Base-by-base conservation (phyloP, 2,888 invertebrate species). In the Heliconius ethilla region DNA sequence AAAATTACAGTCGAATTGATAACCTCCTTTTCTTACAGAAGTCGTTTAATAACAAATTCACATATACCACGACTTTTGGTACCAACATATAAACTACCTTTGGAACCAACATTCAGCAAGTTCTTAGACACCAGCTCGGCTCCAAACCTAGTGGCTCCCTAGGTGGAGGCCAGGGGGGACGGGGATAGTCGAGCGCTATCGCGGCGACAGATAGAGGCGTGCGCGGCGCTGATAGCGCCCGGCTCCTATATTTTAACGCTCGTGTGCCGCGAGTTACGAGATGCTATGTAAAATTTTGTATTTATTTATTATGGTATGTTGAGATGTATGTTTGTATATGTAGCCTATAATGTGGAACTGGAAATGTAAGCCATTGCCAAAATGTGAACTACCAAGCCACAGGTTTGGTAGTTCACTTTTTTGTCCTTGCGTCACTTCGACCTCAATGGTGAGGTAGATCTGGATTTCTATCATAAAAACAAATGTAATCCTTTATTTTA, bases 171-270 rank as follows among this genome's bases (percentile, higher is more conserved):
- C 78, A 29, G 66, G 75, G 79, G 79, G 33, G 33, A 37, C 37
- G 10, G 40, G 79, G 77, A 76, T 76, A 80, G 80, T 79, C 75
- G 78, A 78, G 77, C 70, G 81, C 81, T 83, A 84, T 83, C 79
- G 75, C 82, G 79, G 82, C 80, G 82, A 81, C 85, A 87, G 88
- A 89, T 85, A 85, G 85, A 82, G 84, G 88, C 86, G 87, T 88
- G 87, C 86, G 86, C 86, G 83, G 82, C 76, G 62, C 82, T 84
- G 88, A 89, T 88, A 88, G 86, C 85, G 82, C 78, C 69, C 76
- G 75, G 83, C 84, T 77, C 77, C 76, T 81, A 82, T 83, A 83
- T 83, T 84, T 82, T 80, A 82, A 82, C 83, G 80, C 81, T 76
- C 80, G 72, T 72, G 80, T 77, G 81, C 80, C 83, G 77, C 76